Conservation (phyloP, 2,797 vertebrate species). For the Synaphobranchus kaupii region DNA sequence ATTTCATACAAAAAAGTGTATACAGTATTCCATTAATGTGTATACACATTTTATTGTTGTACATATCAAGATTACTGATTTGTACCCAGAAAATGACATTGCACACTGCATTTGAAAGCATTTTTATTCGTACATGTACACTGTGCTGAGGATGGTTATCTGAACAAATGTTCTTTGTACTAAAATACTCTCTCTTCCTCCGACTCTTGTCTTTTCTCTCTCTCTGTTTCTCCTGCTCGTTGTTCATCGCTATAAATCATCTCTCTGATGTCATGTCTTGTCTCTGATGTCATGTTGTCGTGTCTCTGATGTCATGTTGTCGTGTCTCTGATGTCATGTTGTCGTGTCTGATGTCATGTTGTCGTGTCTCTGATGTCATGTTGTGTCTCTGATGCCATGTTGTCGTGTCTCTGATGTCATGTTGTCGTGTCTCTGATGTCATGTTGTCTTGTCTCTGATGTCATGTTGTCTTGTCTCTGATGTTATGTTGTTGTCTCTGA, state of each 20-base stretch:
- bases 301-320: no score
- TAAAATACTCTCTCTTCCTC: slow-evolving; percentile 15
- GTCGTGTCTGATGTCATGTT: no score
- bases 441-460: no score
- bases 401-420: no score
- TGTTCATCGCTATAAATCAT: not conserved
- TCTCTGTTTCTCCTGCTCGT: not conserved
- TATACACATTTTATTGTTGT: not conserved
- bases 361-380: no score
- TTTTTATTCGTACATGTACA: not conserved
- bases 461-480: no score
- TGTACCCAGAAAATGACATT: not conserved
- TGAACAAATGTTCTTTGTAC: not conserved
- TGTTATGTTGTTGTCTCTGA: no score
- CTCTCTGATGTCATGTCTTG: not conserved
- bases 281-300: no score
- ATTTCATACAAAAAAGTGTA: not conserved
- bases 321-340: no score
- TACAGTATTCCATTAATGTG: no score
- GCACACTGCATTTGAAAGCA: not conserved
- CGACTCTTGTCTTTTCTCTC: slow-evolving; percentile 26
- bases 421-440: no score
- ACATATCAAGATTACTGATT: not conserved
- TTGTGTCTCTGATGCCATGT: no score
- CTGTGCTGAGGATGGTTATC: not conserved